Conservation (phyloP, 2,888 invertebrate genomes). For the Lucinisca nassula region DNA sequence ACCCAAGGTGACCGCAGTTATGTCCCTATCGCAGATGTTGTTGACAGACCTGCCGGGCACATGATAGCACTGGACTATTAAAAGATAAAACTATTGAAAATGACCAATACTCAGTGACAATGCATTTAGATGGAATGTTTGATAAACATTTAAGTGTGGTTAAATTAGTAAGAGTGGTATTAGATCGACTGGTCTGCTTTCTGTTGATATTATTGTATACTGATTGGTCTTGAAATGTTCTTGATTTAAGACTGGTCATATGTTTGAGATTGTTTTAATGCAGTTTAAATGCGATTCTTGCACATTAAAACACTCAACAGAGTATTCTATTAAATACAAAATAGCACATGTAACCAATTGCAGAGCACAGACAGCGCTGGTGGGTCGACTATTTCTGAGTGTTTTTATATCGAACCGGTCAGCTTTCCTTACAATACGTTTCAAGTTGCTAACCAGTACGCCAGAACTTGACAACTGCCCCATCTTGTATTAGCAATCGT, state of each 20-base stretch:
- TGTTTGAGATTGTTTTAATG: too few relatives aligned
- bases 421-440: too few relatives aligned
- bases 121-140: not conserved
- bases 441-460: too few relatives aligned
- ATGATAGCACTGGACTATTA: not conserved
- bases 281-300: too few relatives aligned
- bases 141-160: not conserved
- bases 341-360: too few relatives aligned
- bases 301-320: too few relatives aligned
- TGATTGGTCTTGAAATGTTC: not conserved
- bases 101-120: not conserved
- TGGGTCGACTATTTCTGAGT: too few relatives aligned
- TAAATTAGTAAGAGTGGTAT: not conserved
- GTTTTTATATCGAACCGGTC: not conserved
- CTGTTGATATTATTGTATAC: not conserved
- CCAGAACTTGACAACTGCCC: too few relatives aligned
- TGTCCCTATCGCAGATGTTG: not conserved
- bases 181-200: not conserved
- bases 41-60: not conserved
- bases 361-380: too few relatives aligned
- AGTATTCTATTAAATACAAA: too few relatives aligned
- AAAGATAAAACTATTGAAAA: not conserved
- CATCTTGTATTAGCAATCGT: too few relatives aligned
- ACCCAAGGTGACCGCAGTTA: conserved; percentile 5
- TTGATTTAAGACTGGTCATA: not conserved